Conservation (phyloP, 2,797 vertebrate genomes). For the Chromobotia macracanthus region DNA sequence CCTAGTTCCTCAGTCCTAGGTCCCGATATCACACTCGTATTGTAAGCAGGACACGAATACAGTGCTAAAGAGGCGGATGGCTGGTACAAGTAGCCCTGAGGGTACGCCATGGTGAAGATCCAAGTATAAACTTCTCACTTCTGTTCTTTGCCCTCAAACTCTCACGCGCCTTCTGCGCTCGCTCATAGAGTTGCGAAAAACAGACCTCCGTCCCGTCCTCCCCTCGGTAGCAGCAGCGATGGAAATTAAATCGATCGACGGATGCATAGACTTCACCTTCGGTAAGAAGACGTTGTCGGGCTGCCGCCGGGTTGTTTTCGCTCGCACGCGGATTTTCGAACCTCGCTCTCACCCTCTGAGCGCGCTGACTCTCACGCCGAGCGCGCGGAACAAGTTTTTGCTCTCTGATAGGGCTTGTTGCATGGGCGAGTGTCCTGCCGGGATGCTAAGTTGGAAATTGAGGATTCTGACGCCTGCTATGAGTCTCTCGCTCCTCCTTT, state of each 20-base stretch:
- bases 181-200: conserved; percentile 74
- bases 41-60: conserved; percentile 95
- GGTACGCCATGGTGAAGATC: conserved; percentile 94
- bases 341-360: conserved; percentile 56
- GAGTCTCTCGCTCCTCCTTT: conserved; percentile 92
- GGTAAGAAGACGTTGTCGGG: conserved; percentile 68
- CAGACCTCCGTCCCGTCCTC: conserved; percentile 68
- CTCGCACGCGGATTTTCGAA: conserved; percentile 47
- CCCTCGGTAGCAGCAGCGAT: conserved; percentile 63
- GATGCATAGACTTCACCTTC: conserved; percentile 66
- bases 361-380: conserved; percentile 77
- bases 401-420: conserved; percentile 81
- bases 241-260: conserved; percentile 63
- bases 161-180: conserved; percentile 74
- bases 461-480: conserved; percentile 96
- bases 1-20: conserved; percentile 97
- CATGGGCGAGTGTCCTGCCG: conserved; percentile 95
- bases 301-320: conserved; percentile 71
- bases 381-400: conserved; percentile 77
- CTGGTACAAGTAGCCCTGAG: conserved; percentile 99
- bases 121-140: conserved; percentile 77
- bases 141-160: conserved; percentile 75
- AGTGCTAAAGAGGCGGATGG: conserved; percentile 96
- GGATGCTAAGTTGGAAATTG: conserved; percentile 99
- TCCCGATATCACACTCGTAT: conserved; percentile 94